Conservation (phyloP, 2,888 invertebrate species). For the Sabatieria punctata region DNA sequence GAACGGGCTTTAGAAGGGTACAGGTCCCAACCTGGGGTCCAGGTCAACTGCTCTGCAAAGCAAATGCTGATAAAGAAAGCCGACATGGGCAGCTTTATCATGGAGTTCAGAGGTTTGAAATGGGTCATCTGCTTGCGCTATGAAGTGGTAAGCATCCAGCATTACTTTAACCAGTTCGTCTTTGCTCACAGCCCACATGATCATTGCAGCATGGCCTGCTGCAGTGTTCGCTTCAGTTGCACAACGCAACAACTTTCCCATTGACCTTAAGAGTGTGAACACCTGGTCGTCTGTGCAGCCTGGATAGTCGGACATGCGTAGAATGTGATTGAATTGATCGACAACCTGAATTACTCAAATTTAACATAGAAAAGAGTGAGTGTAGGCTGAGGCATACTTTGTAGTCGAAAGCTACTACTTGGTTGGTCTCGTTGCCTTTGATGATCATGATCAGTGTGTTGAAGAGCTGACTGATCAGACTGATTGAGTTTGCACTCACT, state of each 20-base stretch:
- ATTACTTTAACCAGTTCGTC: conserved; percentile 23
- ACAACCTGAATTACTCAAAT: no score
- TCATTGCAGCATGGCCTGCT: conserved; percentile 21
- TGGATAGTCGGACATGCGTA: conserved; percentile 27
- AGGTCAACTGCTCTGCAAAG: conserved; percentile 31
- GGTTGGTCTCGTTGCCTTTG: conserved; percentile 2
- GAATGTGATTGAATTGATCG: conserved; percentile 33
- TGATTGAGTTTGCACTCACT: not conserved
- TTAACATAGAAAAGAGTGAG: no score
- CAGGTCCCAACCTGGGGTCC: no score
- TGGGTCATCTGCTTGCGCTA: no score
- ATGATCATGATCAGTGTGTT: not conserved
- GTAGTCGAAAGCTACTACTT: not conserved
- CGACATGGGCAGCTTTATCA: conserved; percentile 26
- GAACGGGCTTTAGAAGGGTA: no score
- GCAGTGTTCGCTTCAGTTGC: conserved; percentile 31
- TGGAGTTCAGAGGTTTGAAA: not conserved
- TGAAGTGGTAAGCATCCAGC: conserved; percentile 23
- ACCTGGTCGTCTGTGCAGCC: conserved; percentile 26
- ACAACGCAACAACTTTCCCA: conserved; percentile 28
- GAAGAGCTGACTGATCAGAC: not conserved
- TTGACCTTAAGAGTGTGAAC: conserved; percentile 22
- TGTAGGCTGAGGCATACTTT: no score
- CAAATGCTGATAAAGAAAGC: conserved; percentile 31
- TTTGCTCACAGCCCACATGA: conserved; percentile 29